Evolutionary conservation across 2,888 invertebrate genomes (phyloP), one percentile per base, ranked within the genome.

Genomic region (Troides aeacus): DNA sequence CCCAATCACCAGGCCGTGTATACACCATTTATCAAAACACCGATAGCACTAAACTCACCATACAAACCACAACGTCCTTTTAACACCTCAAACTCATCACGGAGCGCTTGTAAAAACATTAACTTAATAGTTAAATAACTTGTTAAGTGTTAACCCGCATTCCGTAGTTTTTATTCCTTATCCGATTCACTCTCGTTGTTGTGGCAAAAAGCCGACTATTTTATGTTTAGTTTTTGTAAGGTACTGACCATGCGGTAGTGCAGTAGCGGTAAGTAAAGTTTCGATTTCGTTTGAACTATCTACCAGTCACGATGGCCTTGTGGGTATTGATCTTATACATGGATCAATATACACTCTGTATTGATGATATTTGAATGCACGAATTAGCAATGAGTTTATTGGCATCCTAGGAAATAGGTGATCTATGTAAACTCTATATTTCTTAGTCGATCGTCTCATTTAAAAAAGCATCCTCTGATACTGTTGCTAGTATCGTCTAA

Each of bases 131-230:
- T 72, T 8, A 70, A 66, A 66, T 73, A 68, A 70, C 70, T 65
- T 71, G 69, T 70, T 71, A 74, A 72, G 71, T 74, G 73, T 69
- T 64, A 69, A 58, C 56, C 60, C 61, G 66, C 74, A 75, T 74
- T 75, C 74, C 72, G 62, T 50, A 30, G 62, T 67, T 56, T 62
- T 36, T 59, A 70, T 69, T 69, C 53, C 63, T 60, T 42, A 60
- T 64, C 42, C 50, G 39, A 30, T 42, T 64, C 73, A 71, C 74
- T 73, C 68, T 72, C 70, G 68, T 65, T 73, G 60, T 70, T 57
- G 24, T 57, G 30, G 64, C 70, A 70, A 70, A 70, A 70, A 70
- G 67, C 56, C 61, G 60, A 67, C 64, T 61, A 63, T 70, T 18
- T 66, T 67, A 46, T 57, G 64, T 5, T 18, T 39, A 42, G 59